phyloP scores from a whole-genome alignment of 2,113 vertebrate species.

The Pica pica region DNA sequence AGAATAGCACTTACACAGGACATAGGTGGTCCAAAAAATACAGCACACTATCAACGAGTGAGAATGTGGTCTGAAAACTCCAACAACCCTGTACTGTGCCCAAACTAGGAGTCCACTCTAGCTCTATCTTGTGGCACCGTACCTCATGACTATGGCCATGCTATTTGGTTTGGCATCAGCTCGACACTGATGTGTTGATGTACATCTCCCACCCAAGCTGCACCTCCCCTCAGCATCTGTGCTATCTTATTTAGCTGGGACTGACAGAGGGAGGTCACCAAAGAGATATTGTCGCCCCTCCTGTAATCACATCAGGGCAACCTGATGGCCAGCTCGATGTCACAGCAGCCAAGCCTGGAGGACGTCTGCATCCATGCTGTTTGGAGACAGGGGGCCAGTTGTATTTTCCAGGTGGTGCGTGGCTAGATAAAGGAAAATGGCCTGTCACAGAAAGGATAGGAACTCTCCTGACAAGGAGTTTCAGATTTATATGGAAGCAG shows the following conservation, averaged over 20 bases:
- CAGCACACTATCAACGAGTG: too few species aligned
- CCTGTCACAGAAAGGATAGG: not conserved
- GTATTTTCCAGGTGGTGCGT: not conserved
- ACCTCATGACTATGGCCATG: not conserved
- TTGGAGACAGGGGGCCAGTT: not conserved
- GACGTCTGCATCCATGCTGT: not conserved
- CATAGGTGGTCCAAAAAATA: not conserved
- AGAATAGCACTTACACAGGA: not conserved
- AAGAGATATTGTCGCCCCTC: not conserved
- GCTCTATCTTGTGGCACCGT: fast-evolving
- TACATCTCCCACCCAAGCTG: not conserved
- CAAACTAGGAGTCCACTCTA: not conserved
- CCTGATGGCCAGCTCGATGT: not conserved
- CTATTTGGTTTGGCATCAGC: not conserved
- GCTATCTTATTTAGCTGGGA: not conserved
- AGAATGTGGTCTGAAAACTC: not conserved
- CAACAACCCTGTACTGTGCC: fast-evolving
- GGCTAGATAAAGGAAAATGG: not conserved
- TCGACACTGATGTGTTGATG: fast-evolving
- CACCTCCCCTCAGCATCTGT: not conserved
- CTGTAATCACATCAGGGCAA: not conserved
- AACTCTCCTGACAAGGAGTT: not conserved
- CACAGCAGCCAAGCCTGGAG: not conserved
- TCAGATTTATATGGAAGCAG: not conserved
- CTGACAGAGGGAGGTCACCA: not conserved